Evolutionary conservation across 2,888 invertebrate genomes (phyloP).

Genomic region (Blastobasis lacticolella): DNA sequence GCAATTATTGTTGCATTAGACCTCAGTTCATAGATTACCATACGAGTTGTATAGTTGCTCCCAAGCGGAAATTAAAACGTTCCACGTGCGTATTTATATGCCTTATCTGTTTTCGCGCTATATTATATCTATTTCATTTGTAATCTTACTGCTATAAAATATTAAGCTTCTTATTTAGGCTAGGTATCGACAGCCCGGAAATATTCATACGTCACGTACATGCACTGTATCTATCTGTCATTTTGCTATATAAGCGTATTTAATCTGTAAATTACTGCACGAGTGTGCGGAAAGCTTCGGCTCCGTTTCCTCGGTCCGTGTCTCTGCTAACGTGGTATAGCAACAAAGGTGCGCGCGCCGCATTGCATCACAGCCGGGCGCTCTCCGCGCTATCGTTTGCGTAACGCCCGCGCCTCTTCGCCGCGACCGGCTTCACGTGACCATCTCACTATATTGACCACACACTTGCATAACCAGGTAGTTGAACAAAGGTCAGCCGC

Average conservation of each 20-base stretch:
- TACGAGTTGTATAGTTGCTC: not conserved
- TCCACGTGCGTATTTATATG: constrained; percentile 5
- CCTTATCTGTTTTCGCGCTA: constrained; percentile 1
- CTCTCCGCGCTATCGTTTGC: constrained; percentile 15
- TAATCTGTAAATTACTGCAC: too few relatives aligned
- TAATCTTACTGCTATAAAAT: constrained; percentile 2
- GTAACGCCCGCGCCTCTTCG: constrained; percentile 13
- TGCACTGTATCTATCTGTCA: too few relatives aligned
- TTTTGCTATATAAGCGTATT: too few relatives aligned
- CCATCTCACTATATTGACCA: constrained; percentile 2
- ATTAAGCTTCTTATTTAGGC: not conserved
- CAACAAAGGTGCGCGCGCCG: too few relatives aligned
- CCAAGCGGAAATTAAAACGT: constrained; percentile 11
- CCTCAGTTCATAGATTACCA: not conserved
- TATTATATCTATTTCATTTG: not conserved
- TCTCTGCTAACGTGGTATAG: too few relatives aligned
- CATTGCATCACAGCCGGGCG: too few relatives aligned
- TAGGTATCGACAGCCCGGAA: too few relatives aligned
- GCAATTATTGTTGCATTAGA: constrained; percentile 15
- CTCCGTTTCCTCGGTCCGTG: too few relatives aligned
- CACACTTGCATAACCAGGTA: too few relatives aligned
- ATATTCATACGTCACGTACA: too few relatives aligned
- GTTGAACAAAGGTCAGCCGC: too few relatives aligned
- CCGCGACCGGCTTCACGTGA: constrained; percentile 8
- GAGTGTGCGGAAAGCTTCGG: too few relatives aligned